Evolutionary conservation across 2,888 invertebrate species (phyloP).

Genomic region (Platypus cylindrus): DNA sequence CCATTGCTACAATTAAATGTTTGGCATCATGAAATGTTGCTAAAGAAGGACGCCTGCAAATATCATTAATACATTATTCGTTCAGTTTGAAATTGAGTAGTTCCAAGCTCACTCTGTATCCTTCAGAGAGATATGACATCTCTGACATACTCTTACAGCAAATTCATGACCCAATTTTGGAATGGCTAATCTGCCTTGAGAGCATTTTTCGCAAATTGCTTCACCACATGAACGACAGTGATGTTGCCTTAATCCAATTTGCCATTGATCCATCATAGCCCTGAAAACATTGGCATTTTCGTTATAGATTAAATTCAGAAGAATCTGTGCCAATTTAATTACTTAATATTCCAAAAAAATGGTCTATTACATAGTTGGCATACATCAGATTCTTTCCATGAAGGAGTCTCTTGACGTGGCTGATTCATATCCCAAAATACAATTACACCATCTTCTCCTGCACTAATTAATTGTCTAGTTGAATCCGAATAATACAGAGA

Average conservation of each 20-base stretch:
- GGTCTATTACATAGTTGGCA: constrained; percentile 92
- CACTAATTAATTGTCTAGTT: constrained; percentile 72
- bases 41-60: constrained; percentile 73
- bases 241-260: constrained; percentile 80
- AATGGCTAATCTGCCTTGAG: constrained; percentile 74
- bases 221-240: constrained; percentile 90
- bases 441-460: constrained; percentile 82
- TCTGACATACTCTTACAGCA: constrained; percentile 89
- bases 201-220: constrained; percentile 90
- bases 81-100: not conserved
- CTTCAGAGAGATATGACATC: constrained; percentile 71
- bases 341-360: constrained; percentile 97
- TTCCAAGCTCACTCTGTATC: constrained; percentile 66
- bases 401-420: constrained; percentile 81
- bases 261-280: constrained; percentile 96
- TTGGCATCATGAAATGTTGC: constrained; percentile 94
- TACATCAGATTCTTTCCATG: constrained; percentile 88
- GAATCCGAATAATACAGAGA: constrained; percentile 72
- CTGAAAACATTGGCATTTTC: constrained; percentile 48
- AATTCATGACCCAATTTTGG: constrained; percentile 98
- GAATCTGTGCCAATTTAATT: constrained; percentile 29
- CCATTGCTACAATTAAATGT: constrained; percentile 79
- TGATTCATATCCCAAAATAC: constrained; percentile 93
- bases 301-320: not conserved
- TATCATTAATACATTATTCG: not conserved